Evolutionary conservation across 2,797 vertebrate genomes (phyloP).

Genomic region (Peromyscus eremicus): DNA sequence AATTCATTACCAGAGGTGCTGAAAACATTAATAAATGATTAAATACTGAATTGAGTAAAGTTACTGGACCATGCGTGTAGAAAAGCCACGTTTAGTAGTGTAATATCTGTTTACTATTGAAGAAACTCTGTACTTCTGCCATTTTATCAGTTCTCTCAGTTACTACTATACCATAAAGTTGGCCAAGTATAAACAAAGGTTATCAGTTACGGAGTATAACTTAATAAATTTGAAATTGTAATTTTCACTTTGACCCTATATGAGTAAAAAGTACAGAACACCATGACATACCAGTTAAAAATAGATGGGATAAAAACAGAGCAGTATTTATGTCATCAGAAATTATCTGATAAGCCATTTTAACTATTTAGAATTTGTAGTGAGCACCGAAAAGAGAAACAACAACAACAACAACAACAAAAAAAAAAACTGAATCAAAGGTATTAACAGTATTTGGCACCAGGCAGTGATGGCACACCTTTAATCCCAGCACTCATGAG

Average conservation of each 20-base stretch:
- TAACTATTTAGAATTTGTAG: background rate
- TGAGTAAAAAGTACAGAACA: constrained; percentile 22
- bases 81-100: constrained; percentile 44
- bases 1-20: constrained; percentile 62
- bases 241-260: constrained; percentile 24
- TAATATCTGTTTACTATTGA: background rate
- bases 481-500: too few species aligned
- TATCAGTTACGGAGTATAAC: constrained; percentile 12
- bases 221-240: constrained; percentile 26
- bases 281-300: constrained; percentile 21
- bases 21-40: constrained; percentile 66
- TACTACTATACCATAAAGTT: background rate
- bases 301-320: constrained; percentile 34
- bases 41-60: constrained; percentile 23
- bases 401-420: too few species aligned
- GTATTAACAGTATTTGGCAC: too few species aligned
- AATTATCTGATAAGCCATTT: background rate
- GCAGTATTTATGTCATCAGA: background rate
- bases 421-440: too few species aligned
- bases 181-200: constrained; percentile 26
- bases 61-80: constrained; percentile 22
- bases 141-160: constrained; percentile 39
- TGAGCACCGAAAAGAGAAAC: background rate
- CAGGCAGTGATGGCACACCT: too few species aligned
- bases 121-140: constrained; percentile 25